A percentile compares a stretch with the other conserved stretches of the same genome.
Conservation (phyloP, 2,888 invertebrate species). For the Nymphalis urticae region DNA sequence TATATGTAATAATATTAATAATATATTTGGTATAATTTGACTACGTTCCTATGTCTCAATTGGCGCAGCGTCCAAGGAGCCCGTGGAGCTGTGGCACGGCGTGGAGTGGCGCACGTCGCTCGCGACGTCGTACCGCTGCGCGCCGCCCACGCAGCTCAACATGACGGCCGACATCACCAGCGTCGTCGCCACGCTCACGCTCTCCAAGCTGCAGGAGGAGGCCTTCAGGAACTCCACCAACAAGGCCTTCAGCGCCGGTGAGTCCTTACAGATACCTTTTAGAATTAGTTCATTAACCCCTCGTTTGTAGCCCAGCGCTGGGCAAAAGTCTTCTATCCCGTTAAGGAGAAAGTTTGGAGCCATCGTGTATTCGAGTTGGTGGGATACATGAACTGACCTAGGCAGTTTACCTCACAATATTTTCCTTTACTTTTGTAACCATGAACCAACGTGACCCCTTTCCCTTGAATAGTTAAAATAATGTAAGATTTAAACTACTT, state of each 20-base stretch:
- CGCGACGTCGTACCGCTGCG: slow-evolving; percentile 88
- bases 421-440: no score
- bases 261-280: slow-evolving; percentile 47
- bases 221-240: slow-evolving; percentile 83
- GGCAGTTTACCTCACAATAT: no score
- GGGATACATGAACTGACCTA: no score
- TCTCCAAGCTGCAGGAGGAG: slow-evolving; percentile 86
- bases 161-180: slow-evolving; percentile 63
- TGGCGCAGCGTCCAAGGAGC: slow-evolving; percentile 28
- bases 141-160: slow-evolving; percentile 80
- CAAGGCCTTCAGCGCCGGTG: slow-evolving; percentile 84
- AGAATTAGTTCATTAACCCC: not conserved
- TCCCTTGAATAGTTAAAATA: no score
- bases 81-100: slow-evolving; percentile 72
- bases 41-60: not conserved
- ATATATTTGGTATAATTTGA: not conserved
- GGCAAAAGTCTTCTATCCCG: no score
- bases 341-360: no score
- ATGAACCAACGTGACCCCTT: no score
- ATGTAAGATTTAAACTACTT: no score
- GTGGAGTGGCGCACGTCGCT: slow-evolving; percentile 82
- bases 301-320: not conserved
- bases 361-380: no score
- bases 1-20: no score
- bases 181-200: slow-evolving; percentile 72